Evolutionary conservation across 2,888 invertebrate genomes (phyloP).

Genomic region (Lottia gigantea): DNA sequence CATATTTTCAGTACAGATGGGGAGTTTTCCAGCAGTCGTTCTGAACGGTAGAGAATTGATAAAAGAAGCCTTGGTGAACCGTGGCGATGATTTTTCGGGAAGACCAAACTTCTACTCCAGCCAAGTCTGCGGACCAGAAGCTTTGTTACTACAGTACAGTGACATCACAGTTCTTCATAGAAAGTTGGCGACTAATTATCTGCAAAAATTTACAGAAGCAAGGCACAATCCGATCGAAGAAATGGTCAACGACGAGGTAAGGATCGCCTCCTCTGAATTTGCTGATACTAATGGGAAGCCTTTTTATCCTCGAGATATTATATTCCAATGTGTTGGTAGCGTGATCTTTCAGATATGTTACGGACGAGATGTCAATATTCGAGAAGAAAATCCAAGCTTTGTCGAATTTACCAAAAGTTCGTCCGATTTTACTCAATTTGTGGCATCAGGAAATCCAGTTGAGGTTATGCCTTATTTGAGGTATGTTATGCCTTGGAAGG

Average conservation of each 20-base stretch:
- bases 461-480: constrained; percentile 37
- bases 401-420: not conserved
- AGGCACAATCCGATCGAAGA: constrained; percentile 17
- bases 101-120: constrained; percentile 29
- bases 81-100: constrained; percentile 27
- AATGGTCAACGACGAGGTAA: constrained; percentile 18
- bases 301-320: constrained; percentile 15
- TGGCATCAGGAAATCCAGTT: constrained; percentile 31
- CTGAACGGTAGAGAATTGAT: constrained; percentile 32
- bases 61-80: constrained; percentile 19
- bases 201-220: constrained; percentile 21
- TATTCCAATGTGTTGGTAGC: constrained; percentile 15
- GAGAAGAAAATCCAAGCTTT: constrained; percentile 20
- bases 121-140: constrained; percentile 15
- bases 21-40: constrained; percentile 33
- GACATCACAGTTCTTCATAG: constrained; percentile 23
- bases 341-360: constrained; percentile 29
- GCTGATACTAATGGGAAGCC: constrained; percentile 4
- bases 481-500: constrained; percentile 25
- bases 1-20: constrained; percentile 32
- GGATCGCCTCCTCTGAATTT: not conserved
- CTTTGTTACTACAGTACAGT: constrained; percentile 21
- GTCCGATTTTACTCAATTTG: constrained; percentile 17
- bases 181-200: constrained; percentile 25
- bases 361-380: constrained; percentile 18